Percentiles rank a stretch among this genome's conserved stretches.
Conservation (phyloP, 2,888 invertebrate genomes). For the Campopleginae sp. region DNA sequence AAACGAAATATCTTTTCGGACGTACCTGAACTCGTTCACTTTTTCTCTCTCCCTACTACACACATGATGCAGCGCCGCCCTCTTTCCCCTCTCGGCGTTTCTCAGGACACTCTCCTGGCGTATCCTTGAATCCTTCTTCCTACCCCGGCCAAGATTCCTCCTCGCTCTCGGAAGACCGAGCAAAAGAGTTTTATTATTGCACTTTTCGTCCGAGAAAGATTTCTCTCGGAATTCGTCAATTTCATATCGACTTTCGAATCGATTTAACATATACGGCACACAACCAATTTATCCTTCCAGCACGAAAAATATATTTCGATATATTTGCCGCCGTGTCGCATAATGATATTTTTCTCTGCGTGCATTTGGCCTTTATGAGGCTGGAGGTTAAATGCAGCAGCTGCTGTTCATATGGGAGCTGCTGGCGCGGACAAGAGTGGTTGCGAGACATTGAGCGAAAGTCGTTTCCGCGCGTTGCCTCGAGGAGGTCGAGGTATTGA, state of each 20-base stretch:
- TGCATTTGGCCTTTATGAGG: constrained; percentile 21
- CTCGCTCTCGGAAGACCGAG: constrained; percentile 19
- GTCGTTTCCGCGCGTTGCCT: constrained; percentile 5
- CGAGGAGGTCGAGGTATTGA: constrained; percentile 39
- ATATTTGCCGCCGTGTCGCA: not conserved
- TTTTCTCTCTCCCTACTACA: constrained; percentile 36
- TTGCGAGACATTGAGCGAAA: constrained; percentile 46
- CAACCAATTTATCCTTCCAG: constrained; percentile 1
- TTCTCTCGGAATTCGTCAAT: constrained; percentile 51
- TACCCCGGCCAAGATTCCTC: constrained; percentile 40
- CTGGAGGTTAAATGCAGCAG: constrained; percentile 72
- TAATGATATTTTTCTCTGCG: constrained; percentile 22
- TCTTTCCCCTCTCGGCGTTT: constrained; percentile 10
- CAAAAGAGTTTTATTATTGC: constrained; percentile 32
- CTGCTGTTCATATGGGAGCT: constrained; percentile 71
- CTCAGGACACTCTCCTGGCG: constrained; percentile 50
- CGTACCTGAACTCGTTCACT: constrained; percentile 49
- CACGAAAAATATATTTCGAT: not conserved
- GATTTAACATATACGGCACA: constrained; percentile 26
- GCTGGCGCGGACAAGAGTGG: too few species aligned
- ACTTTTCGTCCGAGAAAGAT: constrained; percentile 20
- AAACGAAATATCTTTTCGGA: constrained; percentile 31
- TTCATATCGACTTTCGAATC: constrained; percentile 58
- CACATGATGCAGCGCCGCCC: not conserved
- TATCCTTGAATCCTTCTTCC: constrained; percentile 67